phyloP scores from a whole-genome alignment of 2,888 invertebrate species.

The Scaptomyza flava region DNA sequence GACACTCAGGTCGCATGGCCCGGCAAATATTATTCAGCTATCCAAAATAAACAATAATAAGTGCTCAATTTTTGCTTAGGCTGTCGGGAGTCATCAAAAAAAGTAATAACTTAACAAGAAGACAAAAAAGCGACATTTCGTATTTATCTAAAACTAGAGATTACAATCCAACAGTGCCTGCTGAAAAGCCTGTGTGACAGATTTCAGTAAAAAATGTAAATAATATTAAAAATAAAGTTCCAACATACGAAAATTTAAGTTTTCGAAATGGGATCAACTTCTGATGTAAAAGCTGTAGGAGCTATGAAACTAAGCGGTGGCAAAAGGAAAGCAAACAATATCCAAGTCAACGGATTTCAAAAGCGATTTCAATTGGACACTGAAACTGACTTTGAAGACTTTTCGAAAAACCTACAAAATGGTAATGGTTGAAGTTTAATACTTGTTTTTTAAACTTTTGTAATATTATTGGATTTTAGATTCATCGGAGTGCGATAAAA shows the following conservation, averaged over 20 bases:
- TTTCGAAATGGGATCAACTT: background rate
- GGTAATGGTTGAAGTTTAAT: background rate
- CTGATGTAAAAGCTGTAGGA: background rate
- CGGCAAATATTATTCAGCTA: slow-evolving; percentile 11
- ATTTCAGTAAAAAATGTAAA: background rate
- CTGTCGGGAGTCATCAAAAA: background rate
- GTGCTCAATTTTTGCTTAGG: background rate
- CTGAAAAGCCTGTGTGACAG: background rate
- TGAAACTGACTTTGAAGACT: background rate
- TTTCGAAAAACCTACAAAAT: background rate
- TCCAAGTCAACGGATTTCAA: background rate
- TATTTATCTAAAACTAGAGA: too few species aligned
- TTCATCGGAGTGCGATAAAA: background rate
- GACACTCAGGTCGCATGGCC: slow-evolving; percentile 28
- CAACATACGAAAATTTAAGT: background rate
- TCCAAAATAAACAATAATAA: background rate
- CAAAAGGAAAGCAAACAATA: slow-evolving; percentile 1
- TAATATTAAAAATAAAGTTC: background rate
- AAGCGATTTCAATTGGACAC: background rate
- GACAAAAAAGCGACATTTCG: background rate
- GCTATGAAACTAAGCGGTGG: background rate
- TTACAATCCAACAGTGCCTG: background rate
- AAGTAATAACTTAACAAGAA: background rate
- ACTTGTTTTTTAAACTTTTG: background rate
- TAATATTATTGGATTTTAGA: background rate